Evolutionary conservation across 2,797 vertebrate genomes (phyloP).

Genomic region (Echeneis naucrates): DNA sequence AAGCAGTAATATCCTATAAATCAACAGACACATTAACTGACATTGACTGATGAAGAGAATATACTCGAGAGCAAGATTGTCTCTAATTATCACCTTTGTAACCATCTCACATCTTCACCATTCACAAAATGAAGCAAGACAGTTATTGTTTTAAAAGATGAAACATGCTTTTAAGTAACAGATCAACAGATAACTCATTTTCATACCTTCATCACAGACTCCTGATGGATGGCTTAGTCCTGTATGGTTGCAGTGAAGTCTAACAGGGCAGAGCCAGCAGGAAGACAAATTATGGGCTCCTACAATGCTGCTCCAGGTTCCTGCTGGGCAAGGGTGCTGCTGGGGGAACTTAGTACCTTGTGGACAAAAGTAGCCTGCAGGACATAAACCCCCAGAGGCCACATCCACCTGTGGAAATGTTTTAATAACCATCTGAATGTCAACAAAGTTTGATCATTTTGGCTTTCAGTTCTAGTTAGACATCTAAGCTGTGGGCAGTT

Average conservation of each 20-base stretch:
- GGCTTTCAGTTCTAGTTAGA: slow-evolving; percentile 25
- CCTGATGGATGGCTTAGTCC: slow-evolving; percentile 85
- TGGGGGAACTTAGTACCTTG: slow-evolving; percentile 83
- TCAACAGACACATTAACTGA: background rate
- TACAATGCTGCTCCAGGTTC: slow-evolving; percentile 87
- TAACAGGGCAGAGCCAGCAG: slow-evolving; percentile 87
- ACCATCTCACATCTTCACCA: background rate
- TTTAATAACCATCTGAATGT: background rate
- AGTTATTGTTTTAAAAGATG: background rate
- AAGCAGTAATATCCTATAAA: slow-evolving; percentile 89
- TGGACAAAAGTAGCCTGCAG: slow-evolving; percentile 87
- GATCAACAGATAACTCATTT: background rate
- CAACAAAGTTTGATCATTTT: slow-evolving; percentile 26
- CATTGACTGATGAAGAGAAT: background rate
- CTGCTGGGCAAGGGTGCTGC: slow-evolving; percentile 87
- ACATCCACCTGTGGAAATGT: slow-evolving; percentile 79
- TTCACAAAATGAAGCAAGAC: background rate
- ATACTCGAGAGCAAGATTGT: background rate
- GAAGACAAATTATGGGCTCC: slow-evolving; percentile 84
- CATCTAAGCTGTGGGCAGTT: slow-evolving; percentile 55
- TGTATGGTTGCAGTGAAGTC: slow-evolving; percentile 86
- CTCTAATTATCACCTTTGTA: background rate
- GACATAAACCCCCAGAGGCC: slow-evolving; percentile 87
- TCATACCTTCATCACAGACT: slow-evolving; percentile 85
- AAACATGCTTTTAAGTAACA: background rate